A percentile compares a stretch with the other conserved stretches of the same genome.
phyloP scores from a whole-genome alignment of 2,888 invertebrate genomes.

The Leptinotarsa juncta region DNA sequence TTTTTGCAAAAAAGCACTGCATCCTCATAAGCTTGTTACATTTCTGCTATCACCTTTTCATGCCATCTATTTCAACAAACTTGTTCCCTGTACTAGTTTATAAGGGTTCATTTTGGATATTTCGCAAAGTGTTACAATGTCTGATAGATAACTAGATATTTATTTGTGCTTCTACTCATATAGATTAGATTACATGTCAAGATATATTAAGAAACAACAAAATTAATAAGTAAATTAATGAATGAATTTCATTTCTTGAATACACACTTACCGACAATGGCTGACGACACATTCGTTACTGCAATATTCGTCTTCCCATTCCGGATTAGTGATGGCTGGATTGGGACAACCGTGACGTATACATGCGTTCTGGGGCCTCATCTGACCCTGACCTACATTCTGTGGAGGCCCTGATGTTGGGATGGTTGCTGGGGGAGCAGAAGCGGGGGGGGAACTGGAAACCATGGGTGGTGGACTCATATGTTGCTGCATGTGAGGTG shows the following conservation, averaged over 20 bases:
- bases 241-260: background rate
- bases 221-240: background rate
- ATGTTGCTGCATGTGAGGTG: constrained; percentile 62
- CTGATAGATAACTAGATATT: no score
- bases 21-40: no score
- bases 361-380: constrained; percentile 71
- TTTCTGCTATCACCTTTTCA: no score
- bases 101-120: no score
- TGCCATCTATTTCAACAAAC: no score
- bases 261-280: constrained; percentile 83
- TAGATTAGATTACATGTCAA: no score
- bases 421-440: constrained; percentile 62
- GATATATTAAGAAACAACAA: no score
- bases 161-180: no score
- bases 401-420: constrained; percentile 61
- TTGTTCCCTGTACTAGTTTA: no score
- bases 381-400: constrained; percentile 53
- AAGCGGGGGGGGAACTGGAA: constrained; percentile 69
- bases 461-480: constrained; percentile 68
- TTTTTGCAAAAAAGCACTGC: no score
- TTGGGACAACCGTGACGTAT: constrained; percentile 92
- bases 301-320: constrained; percentile 98
- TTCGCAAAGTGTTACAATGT: no score
- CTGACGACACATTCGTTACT: constrained; percentile 96
- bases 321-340: constrained; percentile 88